Conservation (phyloP, 2,113 vertebrate species). For the Gobius niger region DNA sequence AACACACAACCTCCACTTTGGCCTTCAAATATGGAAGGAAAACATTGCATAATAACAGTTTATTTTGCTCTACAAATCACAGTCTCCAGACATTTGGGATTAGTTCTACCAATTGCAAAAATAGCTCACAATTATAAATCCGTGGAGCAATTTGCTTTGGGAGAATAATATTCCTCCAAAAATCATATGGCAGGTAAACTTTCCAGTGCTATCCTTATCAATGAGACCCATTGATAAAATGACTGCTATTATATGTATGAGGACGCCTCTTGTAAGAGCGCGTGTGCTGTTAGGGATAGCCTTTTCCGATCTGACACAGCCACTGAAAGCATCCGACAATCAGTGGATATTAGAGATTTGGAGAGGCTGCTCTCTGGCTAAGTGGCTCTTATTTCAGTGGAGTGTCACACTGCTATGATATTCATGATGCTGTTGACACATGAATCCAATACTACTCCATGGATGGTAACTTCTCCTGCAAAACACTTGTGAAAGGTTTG, state of each 20-base stretch:
- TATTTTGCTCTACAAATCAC: not conserved
- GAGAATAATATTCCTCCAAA: not conserved
- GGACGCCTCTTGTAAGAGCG: constrained; percentile 4
- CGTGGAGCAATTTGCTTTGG: not conserved
- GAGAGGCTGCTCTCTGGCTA: constrained; percentile 58
- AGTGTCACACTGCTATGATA: constrained; percentile 54
- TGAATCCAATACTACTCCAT: constrained; percentile 27
- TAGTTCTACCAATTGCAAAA: not conserved
- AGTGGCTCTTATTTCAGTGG: constrained; percentile 59
- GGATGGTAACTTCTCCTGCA: constrained; percentile 23
- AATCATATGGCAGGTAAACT: not conserved
- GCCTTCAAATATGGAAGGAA: not conserved
- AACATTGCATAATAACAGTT: not conserved
- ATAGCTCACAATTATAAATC: not conserved
- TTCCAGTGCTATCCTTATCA: not conserved
- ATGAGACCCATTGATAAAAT: not conserved
- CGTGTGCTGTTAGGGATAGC: constrained; percentile 11
- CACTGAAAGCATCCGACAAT: constrained; percentile 56
- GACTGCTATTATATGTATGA: constrained; percentile 6
- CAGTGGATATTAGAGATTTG: constrained; percentile 54
- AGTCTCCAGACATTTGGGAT: not conserved
- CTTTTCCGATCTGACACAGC: constrained; percentile 9
- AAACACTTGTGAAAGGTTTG: constrained; percentile 19
- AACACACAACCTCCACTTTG: not conserved
- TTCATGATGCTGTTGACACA: constrained; percentile 57